Evolutionary conservation across 2,797 vertebrate species (phyloP).

Genomic region (Alouatta caraya): DNA sequence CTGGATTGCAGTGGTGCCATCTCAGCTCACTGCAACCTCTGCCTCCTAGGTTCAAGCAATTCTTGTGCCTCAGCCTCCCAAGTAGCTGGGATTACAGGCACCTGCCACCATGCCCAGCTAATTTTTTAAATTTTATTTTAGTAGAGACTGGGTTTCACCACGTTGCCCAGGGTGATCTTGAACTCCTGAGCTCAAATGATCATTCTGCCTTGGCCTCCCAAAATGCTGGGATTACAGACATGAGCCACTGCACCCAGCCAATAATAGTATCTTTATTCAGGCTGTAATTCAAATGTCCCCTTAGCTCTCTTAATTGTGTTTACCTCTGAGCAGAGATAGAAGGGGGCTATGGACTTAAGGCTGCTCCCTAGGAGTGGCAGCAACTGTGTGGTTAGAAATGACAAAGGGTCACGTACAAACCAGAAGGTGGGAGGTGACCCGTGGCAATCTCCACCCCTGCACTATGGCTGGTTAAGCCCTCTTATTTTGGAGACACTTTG

Average conservation of each 20-base stretch:
- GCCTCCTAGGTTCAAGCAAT: background rate
- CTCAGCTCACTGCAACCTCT: background rate
- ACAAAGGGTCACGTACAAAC: background rate
- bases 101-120: background rate
- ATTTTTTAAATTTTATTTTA: background rate
- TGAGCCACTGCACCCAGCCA: background rate
- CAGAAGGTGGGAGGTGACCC: background rate
- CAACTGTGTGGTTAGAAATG: background rate
- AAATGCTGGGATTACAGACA: background rate
- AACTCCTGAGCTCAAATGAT: background rate
- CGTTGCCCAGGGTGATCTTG: background rate
- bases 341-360: background rate
- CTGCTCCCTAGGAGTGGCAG: background rate
- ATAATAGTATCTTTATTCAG: background rate
- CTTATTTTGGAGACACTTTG: background rate
- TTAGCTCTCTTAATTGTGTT: background rate
- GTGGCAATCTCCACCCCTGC: background rate
- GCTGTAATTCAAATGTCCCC: background rate
- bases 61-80: background rate
- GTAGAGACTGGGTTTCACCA: background rate
- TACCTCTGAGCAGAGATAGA: background rate
- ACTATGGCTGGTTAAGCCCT: background rate
- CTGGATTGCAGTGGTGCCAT: background rate
- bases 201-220: background rate
- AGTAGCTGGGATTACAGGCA: background rate